A percentile compares a stretch with the other conserved stretches of the same genome.
These are phyloP conservation scores for Leistus spinibarbis DNA, from an alignment of 2,888 invertebrate species.

Conservation along the genomic window DNA sequence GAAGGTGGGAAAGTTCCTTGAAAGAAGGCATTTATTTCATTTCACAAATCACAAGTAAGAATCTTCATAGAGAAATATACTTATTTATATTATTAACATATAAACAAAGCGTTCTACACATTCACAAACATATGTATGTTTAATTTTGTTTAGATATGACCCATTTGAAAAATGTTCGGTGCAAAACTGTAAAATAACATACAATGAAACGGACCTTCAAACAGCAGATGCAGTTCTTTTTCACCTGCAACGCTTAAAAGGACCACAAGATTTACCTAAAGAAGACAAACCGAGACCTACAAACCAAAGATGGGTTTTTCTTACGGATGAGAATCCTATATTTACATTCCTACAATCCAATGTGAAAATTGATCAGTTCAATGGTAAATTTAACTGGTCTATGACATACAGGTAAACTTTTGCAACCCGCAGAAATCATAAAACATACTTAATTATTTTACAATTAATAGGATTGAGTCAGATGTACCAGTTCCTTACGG, in stretches of 20 bases:
- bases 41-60: slow-evolving; percentile 56
- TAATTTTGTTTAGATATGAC: slow-evolving; percentile 56
- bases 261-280: slow-evolving; percentile 61
- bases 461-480: slow-evolving; percentile 60
- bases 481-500: slow-evolving; percentile 73
- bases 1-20: slow-evolving; percentile 64
- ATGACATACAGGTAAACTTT: slow-evolving; percentile 66
- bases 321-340: slow-evolving; percentile 71
- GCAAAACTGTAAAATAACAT: slow-evolving; percentile 66
- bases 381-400: slow-evolving; percentile 73
- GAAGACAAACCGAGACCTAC: slow-evolving; percentile 53
- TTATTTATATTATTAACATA: no score
- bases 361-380: slow-evolving; percentile 56
- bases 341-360: slow-evolving; percentile 62
- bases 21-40: slow-evolving; percentile 62
- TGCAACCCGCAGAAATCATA: background rate
- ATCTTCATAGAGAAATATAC: background rate
- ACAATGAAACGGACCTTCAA: slow-evolving; percentile 58
- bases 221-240: slow-evolving; percentile 70
- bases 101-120: background rate
- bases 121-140: background rate
- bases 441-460: background rate
- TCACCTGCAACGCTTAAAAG: slow-evolving; percentile 61
- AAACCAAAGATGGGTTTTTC: slow-evolving; percentile 71
- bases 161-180: slow-evolving; percentile 67